A percentile compares a stretch with the other conserved stretches of the same genome.
These are phyloP conservation scores for Camptogramma bilineatum DNA, from an alignment of 2,888 invertebrate species.

Conservation along the genomic window DNA sequence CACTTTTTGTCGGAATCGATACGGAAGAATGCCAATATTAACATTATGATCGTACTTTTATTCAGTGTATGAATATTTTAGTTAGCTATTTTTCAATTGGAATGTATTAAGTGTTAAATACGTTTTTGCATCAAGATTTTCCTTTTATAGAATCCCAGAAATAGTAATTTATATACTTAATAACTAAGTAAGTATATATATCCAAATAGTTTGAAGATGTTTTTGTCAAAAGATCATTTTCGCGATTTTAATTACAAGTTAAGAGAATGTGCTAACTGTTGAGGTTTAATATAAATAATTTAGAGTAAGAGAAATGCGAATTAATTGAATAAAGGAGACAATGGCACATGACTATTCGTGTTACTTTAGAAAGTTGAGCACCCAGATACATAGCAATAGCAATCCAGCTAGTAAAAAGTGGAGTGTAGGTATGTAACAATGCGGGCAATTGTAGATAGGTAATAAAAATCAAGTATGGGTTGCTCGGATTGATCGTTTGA, in stretches of 20 bases:
- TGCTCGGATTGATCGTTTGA: conserved; percentile 5
- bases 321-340: conserved; percentile 25
- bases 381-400: conserved; percentile 36
- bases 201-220: no score
- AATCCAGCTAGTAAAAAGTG: conserved; percentile 29
- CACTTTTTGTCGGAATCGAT: neutral
- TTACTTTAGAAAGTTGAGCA: conserved; percentile 67
- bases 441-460: conserved; percentile 19
- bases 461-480: conserved; percentile 13
- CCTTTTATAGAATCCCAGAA: no score
- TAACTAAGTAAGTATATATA: no score
- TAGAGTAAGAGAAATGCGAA: neutral
- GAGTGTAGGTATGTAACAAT: conserved; percentile 9
- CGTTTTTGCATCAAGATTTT: neutral
- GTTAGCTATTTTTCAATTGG: no score
- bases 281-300: neutral
- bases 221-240: no score
- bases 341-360: conserved; percentile 55
- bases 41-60: neutral
- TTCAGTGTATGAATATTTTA: neutral
- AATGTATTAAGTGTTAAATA: neutral
- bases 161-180: no score
- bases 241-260: no score
- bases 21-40: conserved; percentile 15
- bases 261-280: no score